phyloP scores from a whole-genome alignment of 2,888 invertebrate species.

The Lycophotia porphyrea region DNA sequence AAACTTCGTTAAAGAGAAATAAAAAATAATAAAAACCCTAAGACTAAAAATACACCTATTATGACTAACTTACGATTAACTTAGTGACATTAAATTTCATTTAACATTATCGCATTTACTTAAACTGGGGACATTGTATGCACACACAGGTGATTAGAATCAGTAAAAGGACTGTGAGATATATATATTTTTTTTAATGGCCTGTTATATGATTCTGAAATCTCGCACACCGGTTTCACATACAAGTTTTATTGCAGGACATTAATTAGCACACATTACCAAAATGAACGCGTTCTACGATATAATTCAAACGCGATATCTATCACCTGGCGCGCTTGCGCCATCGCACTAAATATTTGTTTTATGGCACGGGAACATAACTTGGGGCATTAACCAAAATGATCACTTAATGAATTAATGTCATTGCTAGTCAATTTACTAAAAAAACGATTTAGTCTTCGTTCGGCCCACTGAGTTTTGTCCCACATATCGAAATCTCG shows the following conservation, averaged over 20 bases:
- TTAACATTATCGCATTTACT: no score
- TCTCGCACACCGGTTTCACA: not conserved
- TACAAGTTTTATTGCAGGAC: slow-evolving; percentile 34
- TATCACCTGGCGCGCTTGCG: slow-evolving; percentile 68
- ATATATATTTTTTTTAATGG: not conserved
- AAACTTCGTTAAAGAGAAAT: not conserved
- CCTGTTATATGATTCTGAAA: not conserved
- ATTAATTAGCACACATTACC: slow-evolving; percentile 51
- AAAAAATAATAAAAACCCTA: not conserved
- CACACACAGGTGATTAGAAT: not conserved
- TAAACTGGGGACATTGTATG: no score
- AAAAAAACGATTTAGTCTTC: no score
- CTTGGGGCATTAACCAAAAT: slow-evolving; percentile 58
- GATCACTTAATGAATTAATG: slow-evolving; percentile 43
- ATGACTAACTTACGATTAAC: no score
- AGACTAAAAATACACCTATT: no score
- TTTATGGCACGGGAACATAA: slow-evolving; percentile 57
- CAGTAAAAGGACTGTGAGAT: not conserved
- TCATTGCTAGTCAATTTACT: slow-evolving; percentile 15
- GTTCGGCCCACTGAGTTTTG: no score
- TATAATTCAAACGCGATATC: slow-evolving; percentile 67
- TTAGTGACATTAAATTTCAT: no score
- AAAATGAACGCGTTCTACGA: slow-evolving; percentile 62
- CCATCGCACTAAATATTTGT: slow-evolving; percentile 56
- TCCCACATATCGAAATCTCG: no score